A percentile compares a stretch with the other conserved stretches of the same genome.
These are phyloP conservation scores for Pterostichus madidus DNA, from an alignment of 2,888 invertebrate genomes.

Conservation along the genomic window DNA sequence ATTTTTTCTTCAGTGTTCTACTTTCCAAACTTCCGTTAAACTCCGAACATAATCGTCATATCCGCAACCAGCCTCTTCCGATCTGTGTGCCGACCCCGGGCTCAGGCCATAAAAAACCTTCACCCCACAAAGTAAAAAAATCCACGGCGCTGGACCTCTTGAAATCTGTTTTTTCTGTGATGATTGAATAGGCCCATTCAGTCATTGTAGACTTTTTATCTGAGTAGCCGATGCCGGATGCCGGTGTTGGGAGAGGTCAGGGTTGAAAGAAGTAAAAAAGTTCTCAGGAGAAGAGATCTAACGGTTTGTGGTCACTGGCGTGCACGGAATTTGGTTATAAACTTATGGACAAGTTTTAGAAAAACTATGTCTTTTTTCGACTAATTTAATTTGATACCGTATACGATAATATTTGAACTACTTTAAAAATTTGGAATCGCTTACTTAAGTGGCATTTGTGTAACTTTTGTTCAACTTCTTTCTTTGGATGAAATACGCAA, in stretches of 20 bases:
- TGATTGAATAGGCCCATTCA: constrained; percentile 57
- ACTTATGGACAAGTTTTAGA: too few relatives aligned
- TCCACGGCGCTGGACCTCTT: constrained; percentile 30
- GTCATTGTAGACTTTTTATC: constrained; percentile 55
- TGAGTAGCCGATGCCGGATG: constrained; percentile 48
- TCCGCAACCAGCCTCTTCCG: constrained; percentile 48
- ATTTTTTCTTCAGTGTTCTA: constrained; percentile 18
- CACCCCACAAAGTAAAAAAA: constrained; percentile 30
- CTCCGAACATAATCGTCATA: constrained; percentile 32
- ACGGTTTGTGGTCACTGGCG: constrained; percentile 54
- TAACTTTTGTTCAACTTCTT: too few relatives aligned
- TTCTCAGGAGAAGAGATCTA: constrained; percentile 50
- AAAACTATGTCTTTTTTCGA: not conserved
- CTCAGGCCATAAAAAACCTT: constrained; percentile 28
- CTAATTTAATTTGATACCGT: not conserved
- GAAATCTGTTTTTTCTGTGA: constrained; percentile 44
- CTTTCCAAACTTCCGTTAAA: constrained; percentile 50
- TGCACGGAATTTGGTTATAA: not conserved
- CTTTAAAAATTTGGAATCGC: too few relatives aligned
- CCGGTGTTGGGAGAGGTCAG: constrained; percentile 58
- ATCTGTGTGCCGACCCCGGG: constrained; percentile 14
- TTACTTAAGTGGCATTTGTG: too few relatives aligned
- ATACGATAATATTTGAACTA: too few relatives aligned
- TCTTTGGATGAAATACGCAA: too few relatives aligned
- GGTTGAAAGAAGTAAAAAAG: constrained; percentile 28